Base-by-base conservation (phyloP, 1,140 invertebrate genomes). In the Pteromalus puparum region DNA sequence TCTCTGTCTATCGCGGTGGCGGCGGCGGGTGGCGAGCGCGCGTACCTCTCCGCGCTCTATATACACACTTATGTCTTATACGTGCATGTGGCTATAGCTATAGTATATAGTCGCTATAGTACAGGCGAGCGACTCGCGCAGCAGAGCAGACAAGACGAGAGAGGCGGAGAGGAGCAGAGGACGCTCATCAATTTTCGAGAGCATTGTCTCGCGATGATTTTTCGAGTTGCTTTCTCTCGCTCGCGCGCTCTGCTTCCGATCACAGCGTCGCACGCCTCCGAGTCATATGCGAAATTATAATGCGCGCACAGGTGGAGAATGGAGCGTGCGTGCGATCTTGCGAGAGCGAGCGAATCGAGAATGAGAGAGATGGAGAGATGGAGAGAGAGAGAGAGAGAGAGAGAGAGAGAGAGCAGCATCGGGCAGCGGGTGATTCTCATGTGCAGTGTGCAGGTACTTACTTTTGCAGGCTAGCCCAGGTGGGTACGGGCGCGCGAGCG, bases 371-470 rank as follows among this genome's bases (percentile, higher is more conserved):
- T 12, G 7, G 30, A 21, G 75, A 48, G 48, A 21, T 34, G 38
- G 15, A 21, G 9, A 15, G 53, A 61, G 53, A 18, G 15, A 18
- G 53, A 30, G 67, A 28, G 67, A 15, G 46, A n/a, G 28, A 81
- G 26, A 82, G 18, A 81, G 48, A 24, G 15, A 68, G 18, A 76
- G 10, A 21, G 18, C 1, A 7, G 24, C 4, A 34, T 30, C 28
- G 13, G 9, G 7, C 46, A 7, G 61, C 38, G 72, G 34, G 28
- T 82, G 72, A 75, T 82, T 84, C 61, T 84, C 48, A 65, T 80
- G 46, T 28, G n/a, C n/a, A 48, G 30, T 42, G 9, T 42, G 38
- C 18, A 7, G 15, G 18, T 77, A 83, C 91, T 93, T 89, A 92
- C 91, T 90, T 88, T 76, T 53, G n/a, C 30, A 34, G 3, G 72